Evolutionary conservation across 2,888 invertebrate genomes (phyloP).

Genomic region (Drosophila fungiperda): DNA sequence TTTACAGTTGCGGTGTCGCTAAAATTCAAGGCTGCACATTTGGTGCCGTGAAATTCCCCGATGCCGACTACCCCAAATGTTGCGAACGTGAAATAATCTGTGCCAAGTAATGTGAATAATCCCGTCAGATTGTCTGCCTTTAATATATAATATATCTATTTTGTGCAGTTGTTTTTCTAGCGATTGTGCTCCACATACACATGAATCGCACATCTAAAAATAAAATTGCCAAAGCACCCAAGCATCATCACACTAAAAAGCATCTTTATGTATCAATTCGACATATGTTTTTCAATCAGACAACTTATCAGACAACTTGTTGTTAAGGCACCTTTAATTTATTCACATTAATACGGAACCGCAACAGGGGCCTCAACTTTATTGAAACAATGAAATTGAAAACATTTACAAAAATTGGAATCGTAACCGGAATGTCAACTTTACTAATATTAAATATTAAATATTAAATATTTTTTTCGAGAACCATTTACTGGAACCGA

Average conservation of each 20-base stretch:
- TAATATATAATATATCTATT: conserved; percentile 4
- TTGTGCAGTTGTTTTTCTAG: conserved; percentile 16
- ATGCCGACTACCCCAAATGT: conserved; percentile 59
- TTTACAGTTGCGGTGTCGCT: conserved; percentile 56
- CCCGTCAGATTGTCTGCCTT: not conserved
- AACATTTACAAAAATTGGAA: no score
- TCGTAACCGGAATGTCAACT: no score
- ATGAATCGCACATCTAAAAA: conserved; percentile 25
- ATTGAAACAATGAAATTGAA: no score
- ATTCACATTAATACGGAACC: not conserved
- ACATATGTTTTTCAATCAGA: not conserved
- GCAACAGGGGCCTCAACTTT: no score
- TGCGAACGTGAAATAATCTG: conserved; percentile 40
- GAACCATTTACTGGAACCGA: no score
- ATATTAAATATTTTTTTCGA: no score
- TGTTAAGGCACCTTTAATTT: not conserved
- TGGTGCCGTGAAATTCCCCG: conserved; percentile 40
- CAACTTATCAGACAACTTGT: not conserved
- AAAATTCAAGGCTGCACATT: conserved; percentile 30
- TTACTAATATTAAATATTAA: no score
- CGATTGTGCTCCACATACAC: conserved; percentile 1
- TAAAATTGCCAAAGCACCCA: conserved; percentile 4
- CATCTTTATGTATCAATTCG: not conserved
- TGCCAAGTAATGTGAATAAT: conserved; percentile 2
- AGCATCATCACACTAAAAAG: not conserved